A percentile compares a stretch with the other conserved stretches of the same genome.
Conservation (phyloP, 2,113 vertebrate species). For the Xiphophorus maculatus region DNA sequence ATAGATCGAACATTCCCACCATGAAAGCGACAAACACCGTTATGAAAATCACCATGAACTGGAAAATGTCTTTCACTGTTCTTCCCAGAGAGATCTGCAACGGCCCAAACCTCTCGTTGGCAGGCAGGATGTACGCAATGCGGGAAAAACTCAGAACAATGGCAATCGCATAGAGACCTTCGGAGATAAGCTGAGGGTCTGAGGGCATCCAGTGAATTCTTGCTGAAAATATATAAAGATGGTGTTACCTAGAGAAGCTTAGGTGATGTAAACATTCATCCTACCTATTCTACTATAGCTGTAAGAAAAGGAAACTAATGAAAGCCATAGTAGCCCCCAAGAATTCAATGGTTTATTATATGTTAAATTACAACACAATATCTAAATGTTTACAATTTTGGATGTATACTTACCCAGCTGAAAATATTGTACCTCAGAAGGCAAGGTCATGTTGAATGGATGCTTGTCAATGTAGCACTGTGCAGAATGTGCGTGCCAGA, state of each 20-base stretch:
- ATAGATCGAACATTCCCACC: slow-evolving; percentile 98
- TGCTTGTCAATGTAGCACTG: slow-evolving; percentile 88
- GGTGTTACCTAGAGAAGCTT: not conserved
- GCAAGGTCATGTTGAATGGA: slow-evolving; percentile 84
- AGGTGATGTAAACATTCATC: not conserved
- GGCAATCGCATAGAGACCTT: slow-evolving; percentile 96
- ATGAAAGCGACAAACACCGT: slow-evolving; percentile 98
- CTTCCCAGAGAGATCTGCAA: slow-evolving; percentile 95
- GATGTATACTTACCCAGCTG: slow-evolving; percentile 83
- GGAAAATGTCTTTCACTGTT: slow-evolving; percentile 97
- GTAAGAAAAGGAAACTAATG: too few species aligned
- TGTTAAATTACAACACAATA: too few species aligned
- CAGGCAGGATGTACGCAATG: slow-evolving; percentile 95
- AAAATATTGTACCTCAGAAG: slow-evolving; percentile 91
- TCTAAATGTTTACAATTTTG: too few species aligned
- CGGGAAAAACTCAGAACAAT: slow-evolving; percentile 96
- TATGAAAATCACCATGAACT: slow-evolving; percentile 98
- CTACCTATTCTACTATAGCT: too few species aligned
- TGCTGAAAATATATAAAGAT: slow-evolving; percentile 77
- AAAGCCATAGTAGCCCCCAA: too few species aligned
- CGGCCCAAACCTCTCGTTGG: slow-evolving; percentile 96
- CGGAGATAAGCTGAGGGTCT: slow-evolving; percentile 95
- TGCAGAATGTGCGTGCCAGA: slow-evolving; percentile 92
- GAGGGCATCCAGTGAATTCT: slow-evolving; percentile 92
- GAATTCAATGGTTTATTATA: too few species aligned